Evolutionary conservation across 2,113 vertebrate species (phyloP).

Genomic region (Reinhardtius hippoglossoides): DNA sequence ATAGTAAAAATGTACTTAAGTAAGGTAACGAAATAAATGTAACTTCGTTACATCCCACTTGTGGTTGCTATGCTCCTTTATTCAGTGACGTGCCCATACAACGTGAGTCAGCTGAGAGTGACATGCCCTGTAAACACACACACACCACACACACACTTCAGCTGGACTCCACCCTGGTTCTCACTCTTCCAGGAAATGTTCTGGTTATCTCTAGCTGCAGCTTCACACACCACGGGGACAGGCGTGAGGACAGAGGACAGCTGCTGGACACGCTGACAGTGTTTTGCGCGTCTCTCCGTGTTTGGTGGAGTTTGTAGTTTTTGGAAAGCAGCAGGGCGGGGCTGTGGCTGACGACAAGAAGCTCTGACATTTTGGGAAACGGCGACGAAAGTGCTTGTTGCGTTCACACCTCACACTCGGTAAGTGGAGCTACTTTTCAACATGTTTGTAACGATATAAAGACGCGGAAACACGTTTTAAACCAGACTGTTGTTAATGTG

Average conservation of each 20-base stretch:
- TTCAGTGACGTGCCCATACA: constrained; percentile 1
- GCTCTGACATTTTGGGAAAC: neutral
- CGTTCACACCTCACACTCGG: neutral
- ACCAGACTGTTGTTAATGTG: too few relatives aligned
- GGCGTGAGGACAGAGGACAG: neutral
- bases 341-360: neutral
- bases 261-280: too few relatives aligned
- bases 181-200: constrained; percentile 46
- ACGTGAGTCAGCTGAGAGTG: constrained; percentile 34
- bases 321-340: neutral
- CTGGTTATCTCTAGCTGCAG: neutral
- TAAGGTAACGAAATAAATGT: too few relatives aligned
- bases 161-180: constrained; percentile 63
- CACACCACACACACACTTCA: neutral
- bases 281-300: too few relatives aligned
- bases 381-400: neutral
- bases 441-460: neutral
- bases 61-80: constrained; percentile 1
- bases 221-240: neutral
- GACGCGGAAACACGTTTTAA: neutral
- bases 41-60: too few relatives aligned
- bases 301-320: neutral
- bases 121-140: neutral
- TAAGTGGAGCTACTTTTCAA: constrained; percentile 6
- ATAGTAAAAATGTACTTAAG: too few relatives aligned